A percentile compares a stretch with the other conserved stretches of the same genome.
phyloP scores from a whole-genome alignment of 2,797 vertebrate species.

The Myotis daubentonii region DNA sequence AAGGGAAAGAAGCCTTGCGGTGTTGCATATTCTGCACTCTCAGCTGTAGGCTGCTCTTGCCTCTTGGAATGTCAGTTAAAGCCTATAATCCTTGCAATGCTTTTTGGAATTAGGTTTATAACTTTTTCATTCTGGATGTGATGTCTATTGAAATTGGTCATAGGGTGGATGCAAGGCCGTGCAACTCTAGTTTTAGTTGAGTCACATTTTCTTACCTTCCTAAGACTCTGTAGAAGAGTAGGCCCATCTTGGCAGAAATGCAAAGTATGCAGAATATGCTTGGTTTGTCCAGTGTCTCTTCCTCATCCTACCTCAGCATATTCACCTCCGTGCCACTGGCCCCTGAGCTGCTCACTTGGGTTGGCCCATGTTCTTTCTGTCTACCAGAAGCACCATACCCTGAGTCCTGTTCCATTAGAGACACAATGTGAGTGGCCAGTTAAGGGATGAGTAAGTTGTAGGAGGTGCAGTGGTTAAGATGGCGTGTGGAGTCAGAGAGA shows the following conservation, averaged over 20 bases:
- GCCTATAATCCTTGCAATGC: background rate
- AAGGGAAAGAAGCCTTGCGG: fast-evolving
- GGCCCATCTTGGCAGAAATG: background rate
- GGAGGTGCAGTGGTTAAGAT: background rate
- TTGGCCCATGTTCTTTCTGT: background rate
- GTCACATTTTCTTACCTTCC: background rate
- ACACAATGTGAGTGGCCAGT: background rate
- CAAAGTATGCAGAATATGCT: background rate
- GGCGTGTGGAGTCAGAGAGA: background rate
- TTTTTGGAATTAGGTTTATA: background rate
- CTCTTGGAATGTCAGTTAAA: background rate
- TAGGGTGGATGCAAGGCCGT: background rate
- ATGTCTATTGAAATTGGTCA: background rate
- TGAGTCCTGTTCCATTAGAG: background rate
- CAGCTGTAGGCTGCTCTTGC: background rate
- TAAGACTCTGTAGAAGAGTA: background rate
- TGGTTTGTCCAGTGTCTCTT: background rate
- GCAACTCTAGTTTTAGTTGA: background rate
- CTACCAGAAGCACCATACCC: background rate
- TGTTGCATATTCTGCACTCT: background rate
- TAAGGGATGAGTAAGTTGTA: background rate
- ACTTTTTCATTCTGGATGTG: background rate
- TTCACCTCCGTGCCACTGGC: background rate
- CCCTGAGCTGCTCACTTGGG: background rate
- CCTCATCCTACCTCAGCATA: background rate